phyloP scores from a whole-genome alignment of 2,888 invertebrate genomes.

The Zaprionus bogoriensis region DNA sequence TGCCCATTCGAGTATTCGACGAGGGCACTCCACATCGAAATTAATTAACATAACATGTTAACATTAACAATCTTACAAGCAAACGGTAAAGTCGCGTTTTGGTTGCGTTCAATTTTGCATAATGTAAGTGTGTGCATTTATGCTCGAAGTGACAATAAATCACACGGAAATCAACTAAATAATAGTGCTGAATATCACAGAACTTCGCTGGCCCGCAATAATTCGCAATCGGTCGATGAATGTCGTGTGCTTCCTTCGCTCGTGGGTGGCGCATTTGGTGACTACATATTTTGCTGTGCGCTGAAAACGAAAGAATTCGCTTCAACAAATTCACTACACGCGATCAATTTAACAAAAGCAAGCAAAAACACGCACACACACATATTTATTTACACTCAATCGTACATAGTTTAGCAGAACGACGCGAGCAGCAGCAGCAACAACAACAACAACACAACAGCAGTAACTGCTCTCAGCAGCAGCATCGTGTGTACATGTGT shows the following conservation, averaged over 20 bases:
- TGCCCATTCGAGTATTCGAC: conserved; percentile 19
- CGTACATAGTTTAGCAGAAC: conserved; percentile 16
- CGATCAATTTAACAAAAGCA: conserved; percentile 12
- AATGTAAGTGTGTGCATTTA: conserved; percentile 22
- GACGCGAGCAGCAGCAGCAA: conserved; percentile 32
- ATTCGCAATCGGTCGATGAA: background rate
- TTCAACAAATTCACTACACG: conserved; percentile 1
- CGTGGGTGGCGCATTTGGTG: conserved; percentile 33
- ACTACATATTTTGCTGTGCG: conserved; percentile 3
- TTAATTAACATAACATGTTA: conserved; percentile 25
- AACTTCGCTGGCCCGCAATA: background rate
- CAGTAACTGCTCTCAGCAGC: conserved; percentile 39
- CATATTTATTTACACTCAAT: conserved; percentile 2
- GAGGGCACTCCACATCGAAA: background rate
- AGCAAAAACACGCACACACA: conserved; percentile 9
- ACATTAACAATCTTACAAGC: conserved; percentile 48
- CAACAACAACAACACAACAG: conserved; percentile 31
- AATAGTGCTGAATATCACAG: background rate
- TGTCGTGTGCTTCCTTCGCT: background rate
- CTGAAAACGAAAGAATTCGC: conserved; percentile 10
- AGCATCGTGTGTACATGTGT: conserved; percentile 51
- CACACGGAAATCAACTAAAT: background rate
- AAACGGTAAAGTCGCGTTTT: conserved; percentile 46
- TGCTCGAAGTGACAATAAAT: background rate
- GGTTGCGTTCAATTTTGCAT: conserved; percentile 36